A percentile compares a stretch with the other conserved stretches of the same genome.
These are phyloP conservation scores for Teleogryllus occipitalis DNA, from an alignment of 1,140 invertebrate species.

Conservation along the genomic window DNA sequence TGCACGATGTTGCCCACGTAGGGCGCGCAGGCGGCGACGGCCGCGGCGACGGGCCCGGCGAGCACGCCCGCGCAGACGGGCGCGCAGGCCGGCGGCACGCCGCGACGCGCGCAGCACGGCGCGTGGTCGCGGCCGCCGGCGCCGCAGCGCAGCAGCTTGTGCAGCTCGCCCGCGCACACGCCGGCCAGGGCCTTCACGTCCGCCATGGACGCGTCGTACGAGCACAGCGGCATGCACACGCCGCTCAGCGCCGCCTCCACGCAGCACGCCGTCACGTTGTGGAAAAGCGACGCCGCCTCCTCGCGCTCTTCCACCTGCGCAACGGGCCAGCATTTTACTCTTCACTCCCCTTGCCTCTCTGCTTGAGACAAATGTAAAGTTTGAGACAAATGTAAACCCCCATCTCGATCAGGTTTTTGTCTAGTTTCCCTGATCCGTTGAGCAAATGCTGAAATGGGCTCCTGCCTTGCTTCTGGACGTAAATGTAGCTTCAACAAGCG, in stretches of 20 bases:
- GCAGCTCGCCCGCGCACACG: constrained; percentile 54
- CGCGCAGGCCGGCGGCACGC: constrained; percentile 60
- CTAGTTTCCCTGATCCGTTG: no score
- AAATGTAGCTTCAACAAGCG: no score
- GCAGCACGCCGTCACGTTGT: constrained; percentile 74
- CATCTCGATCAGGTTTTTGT: no score
- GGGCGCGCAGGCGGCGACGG: constrained; percentile 56
- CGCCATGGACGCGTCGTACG: constrained; percentile 70
- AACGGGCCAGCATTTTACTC: no score
- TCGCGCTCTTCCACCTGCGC: constrained; percentile 45
- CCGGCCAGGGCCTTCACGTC: constrained; percentile 58
- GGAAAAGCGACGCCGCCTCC: constrained; percentile 41
- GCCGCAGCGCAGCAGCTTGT: constrained; percentile 57
- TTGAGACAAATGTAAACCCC: no score
- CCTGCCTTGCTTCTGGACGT: no score
- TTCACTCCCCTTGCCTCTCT: no score
- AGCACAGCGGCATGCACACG: constrained; percentile 70
- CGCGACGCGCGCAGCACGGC: constrained; percentile 60
- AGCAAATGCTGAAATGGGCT: no score
- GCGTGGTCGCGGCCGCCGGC: constrained; percentile 68
- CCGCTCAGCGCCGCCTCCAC: constrained; percentile 55
- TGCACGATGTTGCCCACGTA: constrained; percentile 75
- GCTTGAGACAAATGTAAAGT: no score
- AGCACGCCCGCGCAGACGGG: constrained; percentile 66
- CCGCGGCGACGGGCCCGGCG: constrained; percentile 39